A percentile compares a stretch with the other conserved stretches of the same genome.
Conservation (phyloP, 2,888 invertebrate genomes). For the Folsomia candida region DNA sequence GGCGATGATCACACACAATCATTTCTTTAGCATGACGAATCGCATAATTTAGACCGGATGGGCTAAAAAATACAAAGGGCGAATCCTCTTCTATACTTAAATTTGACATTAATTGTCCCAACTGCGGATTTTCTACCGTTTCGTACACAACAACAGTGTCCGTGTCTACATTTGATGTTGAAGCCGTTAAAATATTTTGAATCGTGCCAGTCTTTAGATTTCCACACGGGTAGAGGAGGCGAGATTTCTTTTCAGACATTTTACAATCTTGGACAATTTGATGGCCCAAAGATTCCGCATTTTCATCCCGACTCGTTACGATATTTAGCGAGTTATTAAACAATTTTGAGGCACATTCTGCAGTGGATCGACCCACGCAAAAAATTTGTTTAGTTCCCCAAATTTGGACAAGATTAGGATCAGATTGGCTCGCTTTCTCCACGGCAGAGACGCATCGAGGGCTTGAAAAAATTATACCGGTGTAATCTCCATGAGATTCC, state of each 20-base stretch:
- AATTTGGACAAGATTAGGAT: neutral
- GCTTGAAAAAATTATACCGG: conserved; percentile 21
- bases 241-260: neutral
- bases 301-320: neutral
- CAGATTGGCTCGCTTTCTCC: neutral
- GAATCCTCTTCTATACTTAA: neutral
- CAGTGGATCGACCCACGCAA: conserved; percentile 23
- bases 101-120: neutral
- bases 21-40: neutral
- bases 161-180: neutral
- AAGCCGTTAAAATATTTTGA: neutral
- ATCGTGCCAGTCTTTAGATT: conserved; percentile 20
- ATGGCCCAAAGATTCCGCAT: conserved; percentile 4
- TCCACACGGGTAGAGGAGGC: conserved; percentile 17
- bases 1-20: neutral
- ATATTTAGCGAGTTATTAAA: neutral
- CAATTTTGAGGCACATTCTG: conserved; percentile 10
- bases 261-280: neutral
- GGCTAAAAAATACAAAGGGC: conserved; percentile 20
- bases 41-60: conserved; percentile 14
- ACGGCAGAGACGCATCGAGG: conserved; percentile 17
- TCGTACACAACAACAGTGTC: conserved; percentile 17
- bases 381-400: conserved; percentile 13
- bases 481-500: neutral
- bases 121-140: conserved; percentile 18